Conservation (phyloP, 1,140 invertebrate species). For the Hypsibius dujardini region DNA sequence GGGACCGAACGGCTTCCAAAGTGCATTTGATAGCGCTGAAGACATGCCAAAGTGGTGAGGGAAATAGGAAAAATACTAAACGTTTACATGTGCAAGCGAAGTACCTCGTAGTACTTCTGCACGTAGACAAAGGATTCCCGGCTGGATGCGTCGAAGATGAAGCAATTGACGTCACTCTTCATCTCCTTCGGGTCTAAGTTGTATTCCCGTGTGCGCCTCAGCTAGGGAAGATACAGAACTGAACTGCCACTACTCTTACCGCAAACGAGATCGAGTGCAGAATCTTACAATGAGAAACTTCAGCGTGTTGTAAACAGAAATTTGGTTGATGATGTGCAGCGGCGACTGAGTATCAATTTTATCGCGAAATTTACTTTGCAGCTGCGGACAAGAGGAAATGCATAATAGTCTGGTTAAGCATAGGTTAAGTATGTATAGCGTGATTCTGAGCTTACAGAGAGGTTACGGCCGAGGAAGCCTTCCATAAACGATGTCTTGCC, state of each 20-base stretch:
- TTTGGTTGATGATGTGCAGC: slow-evolving; percentile 11
- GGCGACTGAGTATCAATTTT: slow-evolving; percentile 9
- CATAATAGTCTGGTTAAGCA: not conserved
- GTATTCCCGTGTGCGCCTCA: slow-evolving; percentile 5
- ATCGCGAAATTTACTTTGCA: not conserved
- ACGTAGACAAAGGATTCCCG: not conserved
- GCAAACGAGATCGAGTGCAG: not conserved
- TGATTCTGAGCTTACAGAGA: slow-evolving; percentile 31
- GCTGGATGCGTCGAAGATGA: slow-evolving; percentile 1
- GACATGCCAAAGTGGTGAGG: too few species aligned
- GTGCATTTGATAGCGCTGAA: slow-evolving; percentile 13
- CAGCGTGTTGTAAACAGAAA: not conserved
- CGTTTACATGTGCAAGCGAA: not conserved
- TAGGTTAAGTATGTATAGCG: not conserved
- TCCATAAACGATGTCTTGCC: slow-evolving; percentile 89
- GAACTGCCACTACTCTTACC: not conserved
- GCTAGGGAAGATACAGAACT: not conserved
- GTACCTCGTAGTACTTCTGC: slow-evolving; percentile 11
- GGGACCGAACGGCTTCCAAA: slow-evolving; percentile 3
- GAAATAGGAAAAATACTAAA: not conserved
- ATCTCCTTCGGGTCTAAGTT: slow-evolving; percentile 11
- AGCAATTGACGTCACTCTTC: slow-evolving; percentile 15
- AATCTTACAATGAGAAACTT: slow-evolving; percentile 6
- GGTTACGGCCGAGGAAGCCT: slow-evolving; percentile 48
- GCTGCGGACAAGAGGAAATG: not conserved